Conservation (phyloP, 2,888 invertebrate genomes). For the Odontothrips loti region DNA sequence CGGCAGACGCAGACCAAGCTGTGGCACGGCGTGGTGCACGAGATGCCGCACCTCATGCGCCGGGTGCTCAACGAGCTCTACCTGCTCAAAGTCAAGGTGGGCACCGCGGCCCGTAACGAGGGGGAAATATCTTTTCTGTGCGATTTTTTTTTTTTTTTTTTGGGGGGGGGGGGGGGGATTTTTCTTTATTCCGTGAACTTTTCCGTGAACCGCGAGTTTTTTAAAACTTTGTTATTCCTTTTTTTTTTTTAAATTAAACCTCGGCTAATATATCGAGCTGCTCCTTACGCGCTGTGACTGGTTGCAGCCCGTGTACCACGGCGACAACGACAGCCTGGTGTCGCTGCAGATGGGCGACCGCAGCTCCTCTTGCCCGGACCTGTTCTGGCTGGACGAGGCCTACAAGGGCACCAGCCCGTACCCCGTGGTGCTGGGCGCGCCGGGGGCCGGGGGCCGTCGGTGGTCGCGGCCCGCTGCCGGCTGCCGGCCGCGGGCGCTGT, state of each 20-base stretch:
- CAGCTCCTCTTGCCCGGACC: conserved; percentile 67
- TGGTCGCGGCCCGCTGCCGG: conserved; percentile 68
- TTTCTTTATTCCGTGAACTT: neutral
- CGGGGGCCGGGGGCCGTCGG: conserved; percentile 54
- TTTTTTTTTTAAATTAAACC: no score
- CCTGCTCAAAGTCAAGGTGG: conserved; percentile 74
- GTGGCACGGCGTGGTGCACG: conserved; percentile 69
- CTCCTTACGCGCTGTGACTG: no score
- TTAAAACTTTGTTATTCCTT: no score
- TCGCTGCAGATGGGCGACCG: conserved; percentile 47
- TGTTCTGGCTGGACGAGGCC: conserved; percentile 57
- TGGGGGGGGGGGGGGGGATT: no score
- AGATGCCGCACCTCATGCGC: conserved; percentile 62
- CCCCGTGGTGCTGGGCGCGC: conserved; percentile 36
- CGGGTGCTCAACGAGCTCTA: conserved; percentile 77
- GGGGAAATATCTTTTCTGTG: no score
- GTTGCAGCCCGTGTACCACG: conserved; percentile 68
- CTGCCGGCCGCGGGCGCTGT: conserved; percentile 54
- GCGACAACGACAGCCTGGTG: conserved; percentile 44
- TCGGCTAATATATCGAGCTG: no score
- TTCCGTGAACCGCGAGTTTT: neutral
- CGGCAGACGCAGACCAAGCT: conserved; percentile 75
- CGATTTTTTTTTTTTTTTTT: no score
- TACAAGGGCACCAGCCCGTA: conserved; percentile 43
- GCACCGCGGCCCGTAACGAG: no score